Conservation (phyloP, 2,113 vertebrate species). For the Cynoglossus semilaevis region DNA sequence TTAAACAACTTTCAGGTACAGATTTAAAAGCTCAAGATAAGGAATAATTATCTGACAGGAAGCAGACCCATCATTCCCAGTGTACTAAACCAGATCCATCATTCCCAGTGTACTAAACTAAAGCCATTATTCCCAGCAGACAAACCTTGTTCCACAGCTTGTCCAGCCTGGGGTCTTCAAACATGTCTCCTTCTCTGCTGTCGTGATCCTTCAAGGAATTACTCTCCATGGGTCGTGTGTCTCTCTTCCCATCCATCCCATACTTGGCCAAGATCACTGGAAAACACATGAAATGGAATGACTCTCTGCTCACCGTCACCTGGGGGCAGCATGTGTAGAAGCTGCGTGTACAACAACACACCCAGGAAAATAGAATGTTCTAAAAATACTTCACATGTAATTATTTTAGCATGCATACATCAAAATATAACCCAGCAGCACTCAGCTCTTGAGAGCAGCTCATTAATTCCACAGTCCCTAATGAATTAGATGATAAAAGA, state of each 20-base stretch:
- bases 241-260: constrained; percentile 90
- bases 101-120: no score
- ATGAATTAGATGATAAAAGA: constrained; percentile 3
- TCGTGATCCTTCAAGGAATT: constrained; percentile 83
- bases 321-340: background rate
- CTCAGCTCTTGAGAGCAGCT: constrained; percentile 11
- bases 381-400: no score
- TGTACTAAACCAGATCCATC: no score
- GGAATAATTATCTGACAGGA: no score
- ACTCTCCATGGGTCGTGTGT: constrained; percentile 75
- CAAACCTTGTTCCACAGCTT: constrained; percentile 95
- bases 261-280: constrained; percentile 93
- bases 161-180: constrained; percentile 90
- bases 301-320: background rate
- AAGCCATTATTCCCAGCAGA: constrained; percentile 1
- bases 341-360: background rate
- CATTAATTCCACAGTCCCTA: constrained; percentile 12
- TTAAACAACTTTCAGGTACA: no score
- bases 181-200: constrained; percentile 73
- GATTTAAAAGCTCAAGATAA: no score
- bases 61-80: no score
- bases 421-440: constrained; percentile 1
- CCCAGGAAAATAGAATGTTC: background rate
- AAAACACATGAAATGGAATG: background rate
- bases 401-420: constrained; percentile 9